phyloP scores from a whole-genome alignment of 53 echinoderm and acorn worm species.

The Echinarachnius parma region DNA sequence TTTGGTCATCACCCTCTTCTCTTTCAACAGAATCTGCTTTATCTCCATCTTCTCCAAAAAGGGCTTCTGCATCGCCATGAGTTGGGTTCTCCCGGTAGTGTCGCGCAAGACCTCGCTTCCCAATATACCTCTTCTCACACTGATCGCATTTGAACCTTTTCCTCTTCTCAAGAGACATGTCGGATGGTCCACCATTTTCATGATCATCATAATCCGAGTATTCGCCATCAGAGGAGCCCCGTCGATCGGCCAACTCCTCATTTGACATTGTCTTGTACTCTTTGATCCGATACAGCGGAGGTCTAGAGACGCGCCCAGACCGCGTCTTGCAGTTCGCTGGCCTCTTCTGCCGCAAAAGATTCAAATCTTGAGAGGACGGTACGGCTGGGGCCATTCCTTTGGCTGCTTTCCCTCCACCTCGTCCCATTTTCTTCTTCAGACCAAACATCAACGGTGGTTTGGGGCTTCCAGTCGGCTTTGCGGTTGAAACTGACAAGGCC shows the following conservation, averaged over 20 bases:
- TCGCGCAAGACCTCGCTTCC: slow-evolving; percentile 65
- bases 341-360: slow-evolving; percentile 39
- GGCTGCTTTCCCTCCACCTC: slow-evolving; percentile 15
- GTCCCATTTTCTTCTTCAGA: slow-evolving; percentile 21
- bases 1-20: neutral
- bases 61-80: slow-evolving; percentile 63
- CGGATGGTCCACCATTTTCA: neutral
- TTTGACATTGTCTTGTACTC: slow-evolving; percentile 63
- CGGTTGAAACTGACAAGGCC: neutral
- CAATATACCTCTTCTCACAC: slow-evolving; percentile 82
- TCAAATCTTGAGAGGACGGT: slow-evolving; percentile 19
- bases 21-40: neutral
- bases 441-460: slow-evolving; percentile 10
- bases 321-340: slow-evolving; percentile 58
- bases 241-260: slow-evolving; percentile 37
- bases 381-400: slow-evolving; percentile 29
- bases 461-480: slow-evolving; percentile 4
- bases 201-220: slow-evolving; percentile 56
- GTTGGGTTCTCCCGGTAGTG: slow-evolving; percentile 57
- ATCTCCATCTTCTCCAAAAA: slow-evolving; percentile 14
- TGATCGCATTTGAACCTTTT: slow-evolving; percentile 58
- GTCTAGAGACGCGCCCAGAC: slow-evolving; percentile 86
- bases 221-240: slow-evolving; percentile 55
- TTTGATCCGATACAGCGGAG: slow-evolving; percentile 67
- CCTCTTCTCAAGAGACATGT: slow-evolving; percentile 9